Evolutionary conservation across 2,888 invertebrate species (phyloP).

Genomic region (Cordylochernes scorpioides): DNA sequence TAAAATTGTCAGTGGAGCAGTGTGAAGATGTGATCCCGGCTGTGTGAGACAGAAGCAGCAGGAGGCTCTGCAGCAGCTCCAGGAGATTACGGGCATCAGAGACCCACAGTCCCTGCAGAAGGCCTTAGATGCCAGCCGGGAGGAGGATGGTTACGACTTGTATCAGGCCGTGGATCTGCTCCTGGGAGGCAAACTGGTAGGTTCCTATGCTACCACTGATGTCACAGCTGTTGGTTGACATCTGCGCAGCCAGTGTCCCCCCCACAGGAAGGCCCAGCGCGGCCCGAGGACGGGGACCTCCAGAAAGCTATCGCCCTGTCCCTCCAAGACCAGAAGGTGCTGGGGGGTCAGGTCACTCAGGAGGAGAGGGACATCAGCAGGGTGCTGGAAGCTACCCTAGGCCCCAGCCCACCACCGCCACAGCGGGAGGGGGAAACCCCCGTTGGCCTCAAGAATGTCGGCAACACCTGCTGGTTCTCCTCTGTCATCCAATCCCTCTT

Average conservation of each 20-base stretch:
- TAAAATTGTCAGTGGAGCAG: no score
- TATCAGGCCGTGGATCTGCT: slow-evolving; percentile 21
- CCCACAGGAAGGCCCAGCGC: no score
- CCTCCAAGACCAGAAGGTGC: slow-evolving; percentile 20
- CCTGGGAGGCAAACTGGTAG: slow-evolving; percentile 16
- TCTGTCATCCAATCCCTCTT: slow-evolving; percentile 26
- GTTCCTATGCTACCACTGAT: no score
- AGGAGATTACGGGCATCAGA: slow-evolving; percentile 17
- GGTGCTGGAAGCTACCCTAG: no score
- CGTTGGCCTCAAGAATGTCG: slow-evolving; percentile 26
- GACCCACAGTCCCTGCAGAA: slow-evolving; percentile 17
- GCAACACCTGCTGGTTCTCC: slow-evolving; percentile 28
- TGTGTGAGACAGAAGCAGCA: slow-evolving; percentile 10
- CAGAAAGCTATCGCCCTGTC: slow-evolving; percentile 24
- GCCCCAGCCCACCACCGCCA: no score
- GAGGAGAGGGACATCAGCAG: slow-evolving; percentile 25
- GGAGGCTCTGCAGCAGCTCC: slow-evolving; percentile 10
- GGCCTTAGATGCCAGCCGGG: slow-evolving; percentile 20
- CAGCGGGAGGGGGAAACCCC: slow-evolving; percentile 20
- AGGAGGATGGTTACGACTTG: slow-evolving; percentile 19
- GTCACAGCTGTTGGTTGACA: slow-evolving; percentile 11
- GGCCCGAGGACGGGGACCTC: slow-evolving; percentile 21
- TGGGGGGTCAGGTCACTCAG: slow-evolving; percentile 22
- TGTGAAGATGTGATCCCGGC: no score
- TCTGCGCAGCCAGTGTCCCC: no score